Evolutionary conservation across 2,888 invertebrate genomes (phyloP), one percentile per base, ranked within the genome.

Genomic region (Schizotus pectinicornis): DNA sequence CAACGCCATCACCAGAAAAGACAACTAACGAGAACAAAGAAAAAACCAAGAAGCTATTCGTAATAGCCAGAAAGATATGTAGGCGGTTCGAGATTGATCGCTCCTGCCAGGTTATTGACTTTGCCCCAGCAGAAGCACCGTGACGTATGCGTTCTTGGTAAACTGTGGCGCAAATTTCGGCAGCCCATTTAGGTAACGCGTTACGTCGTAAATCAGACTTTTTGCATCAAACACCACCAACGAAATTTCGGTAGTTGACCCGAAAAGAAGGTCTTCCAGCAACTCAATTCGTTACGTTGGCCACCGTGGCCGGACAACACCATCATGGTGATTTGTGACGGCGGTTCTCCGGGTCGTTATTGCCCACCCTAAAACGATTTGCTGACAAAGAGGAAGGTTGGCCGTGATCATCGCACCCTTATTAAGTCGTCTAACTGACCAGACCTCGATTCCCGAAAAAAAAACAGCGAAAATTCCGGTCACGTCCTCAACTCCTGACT

Each of bases 341-440:
- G 42, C 22, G 42, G 42, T 42, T 42, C 42, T 53, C 37, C 45
- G 53, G 53, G 46, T 46, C 53, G 45, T 53, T 53, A 53, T 51
- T 22, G n/a, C 32, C 32, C 8, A 7, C 51, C 59, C 49, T 62
- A 64, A 64, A 64, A 51, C 59, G 48, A 64, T 64, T 64, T 64
- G 47, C 8, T 30, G 32, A 13, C 48, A 56, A 39, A 49, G 33
- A 49, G 48, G 53, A 62, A 60, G 59, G 64, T 52, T 62, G 45
- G 49, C 53, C 36, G 61, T 62, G 51, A 65, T 65, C 56, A 63
- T 64, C 53, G 63, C 60, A 61, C 56, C 62, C 61, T 59, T 50
- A 64, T 22, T 3, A 22, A 22, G 22, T 22, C n/a, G n/a, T n/a
- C n/a, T n/a, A n/a, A n/a, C n/a, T n/a, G n/a, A 22, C 22, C 22